A percentile compares a stretch with the other conserved stretches of the same genome.
Conservation (phyloP, 2,113 vertebrate species). For the Lepisosteus oculatus region DNA sequence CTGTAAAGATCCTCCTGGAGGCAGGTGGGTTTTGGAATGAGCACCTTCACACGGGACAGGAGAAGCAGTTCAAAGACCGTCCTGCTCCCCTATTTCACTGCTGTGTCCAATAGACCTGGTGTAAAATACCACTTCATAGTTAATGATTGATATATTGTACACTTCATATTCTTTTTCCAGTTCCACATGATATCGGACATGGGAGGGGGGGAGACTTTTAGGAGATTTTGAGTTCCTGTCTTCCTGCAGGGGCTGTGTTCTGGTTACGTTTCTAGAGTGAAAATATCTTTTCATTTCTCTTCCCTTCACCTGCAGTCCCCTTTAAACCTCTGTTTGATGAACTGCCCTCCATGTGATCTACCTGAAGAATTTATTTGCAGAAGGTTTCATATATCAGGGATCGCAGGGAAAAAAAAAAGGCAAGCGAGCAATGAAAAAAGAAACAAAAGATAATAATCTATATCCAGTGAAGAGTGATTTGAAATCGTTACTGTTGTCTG, state of each 20-base stretch:
- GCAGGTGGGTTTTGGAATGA: slow-evolving; percentile 62
- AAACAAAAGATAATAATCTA: not conserved
- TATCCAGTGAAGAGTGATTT: not conserved
- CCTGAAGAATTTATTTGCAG: not conserved
- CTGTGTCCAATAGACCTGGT: too few relatives aligned
- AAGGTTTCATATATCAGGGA: not conserved
- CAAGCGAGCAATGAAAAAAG: not conserved
- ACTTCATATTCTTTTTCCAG: too few relatives aligned
- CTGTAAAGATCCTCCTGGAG: slow-evolving; percentile 75
- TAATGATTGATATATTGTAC: too few relatives aligned
- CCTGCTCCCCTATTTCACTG: too few relatives aligned
- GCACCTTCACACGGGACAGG: too few relatives aligned
- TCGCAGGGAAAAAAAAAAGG: not conserved
- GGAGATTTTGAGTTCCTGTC: too few relatives aligned
- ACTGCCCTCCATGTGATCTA: not conserved
- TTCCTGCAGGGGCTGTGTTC: too few relatives aligned
- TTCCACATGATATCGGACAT: too few relatives aligned
- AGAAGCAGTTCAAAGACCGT: too few relatives aligned
- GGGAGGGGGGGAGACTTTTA: too few relatives aligned
- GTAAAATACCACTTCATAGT: too few relatives aligned
- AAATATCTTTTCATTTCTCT: not conserved
- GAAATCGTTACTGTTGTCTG: slow-evolving; percentile 11
- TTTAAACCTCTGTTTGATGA: not conserved
- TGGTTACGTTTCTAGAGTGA: not conserved
- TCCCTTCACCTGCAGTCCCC: not conserved